A percentile compares a stretch with the other conserved stretches of the same genome.
Conservation (phyloP, 2,888 invertebrate genomes). For the Spilosoma lubricipeda region DNA sequence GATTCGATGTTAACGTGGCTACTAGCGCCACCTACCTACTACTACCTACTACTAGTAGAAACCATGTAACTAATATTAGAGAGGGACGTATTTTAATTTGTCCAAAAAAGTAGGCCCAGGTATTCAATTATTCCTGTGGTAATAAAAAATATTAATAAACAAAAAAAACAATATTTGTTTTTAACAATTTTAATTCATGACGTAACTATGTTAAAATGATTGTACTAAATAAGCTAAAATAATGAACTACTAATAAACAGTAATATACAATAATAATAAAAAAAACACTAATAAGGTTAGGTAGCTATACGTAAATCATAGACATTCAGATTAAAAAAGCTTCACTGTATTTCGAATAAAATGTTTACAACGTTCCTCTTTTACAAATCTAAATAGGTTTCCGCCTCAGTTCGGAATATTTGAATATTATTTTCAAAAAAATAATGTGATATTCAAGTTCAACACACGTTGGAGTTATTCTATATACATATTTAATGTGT, state of each 20-base stretch:
- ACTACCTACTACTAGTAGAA: too few species aligned
- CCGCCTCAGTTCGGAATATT: constrained; percentile 35
- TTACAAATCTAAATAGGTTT: background rate
- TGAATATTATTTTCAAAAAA: constrained; percentile 27
- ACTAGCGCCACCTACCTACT: too few species aligned
- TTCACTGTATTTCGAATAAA: background rate
- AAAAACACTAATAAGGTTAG: background rate
- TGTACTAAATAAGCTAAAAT: too few species aligned
- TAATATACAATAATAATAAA: background rate
- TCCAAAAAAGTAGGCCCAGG: background rate
- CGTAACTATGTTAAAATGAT: too few species aligned
- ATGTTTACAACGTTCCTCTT: background rate
- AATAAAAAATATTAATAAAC: too few species aligned
- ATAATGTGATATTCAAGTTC: constrained; percentile 36
- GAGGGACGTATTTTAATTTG: background rate
- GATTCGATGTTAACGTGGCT: too few species aligned
- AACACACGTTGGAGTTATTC: constrained; percentile 39
- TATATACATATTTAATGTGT: constrained; percentile 37
- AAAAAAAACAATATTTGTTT: background rate
- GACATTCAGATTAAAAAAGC: background rate
- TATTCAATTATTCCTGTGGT: too few species aligned
- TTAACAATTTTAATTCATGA: too few species aligned
- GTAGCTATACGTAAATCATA: background rate
- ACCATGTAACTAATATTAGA: background rate
- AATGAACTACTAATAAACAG: too few species aligned